These are phyloP conservation scores for Cyanoliseus patagonus DNA, from an alignment of 2,113 vertebrate species.

Conservation along the genomic window DNA sequence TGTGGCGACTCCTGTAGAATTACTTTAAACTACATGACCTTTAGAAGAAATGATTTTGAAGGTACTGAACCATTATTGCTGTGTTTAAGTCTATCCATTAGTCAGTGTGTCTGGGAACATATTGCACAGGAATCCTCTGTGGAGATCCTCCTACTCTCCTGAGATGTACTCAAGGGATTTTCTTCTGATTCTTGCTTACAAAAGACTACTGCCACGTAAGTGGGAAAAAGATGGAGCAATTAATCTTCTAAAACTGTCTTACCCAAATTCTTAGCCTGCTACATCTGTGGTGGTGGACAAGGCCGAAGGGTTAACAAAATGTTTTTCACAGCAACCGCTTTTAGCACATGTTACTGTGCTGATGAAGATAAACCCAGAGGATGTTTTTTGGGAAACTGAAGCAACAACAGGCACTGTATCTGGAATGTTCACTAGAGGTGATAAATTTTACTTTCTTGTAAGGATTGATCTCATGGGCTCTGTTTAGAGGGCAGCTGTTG, in stretches of 20 bases:
- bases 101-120: neutral
- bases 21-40: neutral
- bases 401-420: neutral
- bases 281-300: neutral
- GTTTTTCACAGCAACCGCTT: neutral
- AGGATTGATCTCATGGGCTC: neutral
- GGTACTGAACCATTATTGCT: neutral
- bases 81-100: neutral
- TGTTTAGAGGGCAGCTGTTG: neutral
- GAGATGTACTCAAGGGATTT: neutral
- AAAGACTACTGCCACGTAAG: neutral
- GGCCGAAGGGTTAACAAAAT: neutral
- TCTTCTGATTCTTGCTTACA: neutral
- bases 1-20: neutral
- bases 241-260: neutral
- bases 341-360: neutral
- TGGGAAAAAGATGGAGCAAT: neutral
- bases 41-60: neutral
- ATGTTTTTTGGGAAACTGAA: neutral
- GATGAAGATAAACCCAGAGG: neutral
- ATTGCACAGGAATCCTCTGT: neutral
- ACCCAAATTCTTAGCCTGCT: neutral
- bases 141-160: neutral
- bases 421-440: neutral
- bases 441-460: neutral